Evolutionary conservation across 2,113 vertebrate species (phyloP).

Genomic region (Pseudopodoces humilis): DNA sequence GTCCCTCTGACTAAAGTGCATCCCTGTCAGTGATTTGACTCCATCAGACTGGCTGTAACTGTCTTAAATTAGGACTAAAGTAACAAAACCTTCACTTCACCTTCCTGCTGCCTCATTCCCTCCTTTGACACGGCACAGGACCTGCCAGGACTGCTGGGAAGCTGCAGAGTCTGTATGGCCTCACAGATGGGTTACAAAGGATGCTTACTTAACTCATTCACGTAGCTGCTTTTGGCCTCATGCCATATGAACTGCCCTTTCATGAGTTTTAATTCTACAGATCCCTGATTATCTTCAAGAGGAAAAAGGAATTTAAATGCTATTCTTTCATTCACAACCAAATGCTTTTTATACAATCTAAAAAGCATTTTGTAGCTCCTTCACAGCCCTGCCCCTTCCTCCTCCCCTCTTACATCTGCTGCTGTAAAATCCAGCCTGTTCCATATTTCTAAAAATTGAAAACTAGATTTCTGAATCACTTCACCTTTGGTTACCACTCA

Average conservation of each 20-base stretch:
- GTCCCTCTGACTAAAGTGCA: not conserved
- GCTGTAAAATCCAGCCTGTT: conserved; percentile 23
- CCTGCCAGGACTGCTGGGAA: not conserved
- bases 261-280: not conserved
- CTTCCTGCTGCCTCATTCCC: not conserved
- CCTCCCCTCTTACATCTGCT: conserved; percentile 48
- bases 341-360: conserved; percentile 7
- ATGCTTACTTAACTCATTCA: not conserved
- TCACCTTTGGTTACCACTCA: conserved; percentile 38
- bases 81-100: not conserved
- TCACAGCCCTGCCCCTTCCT: conserved; percentile 10
- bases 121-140: not conserved
- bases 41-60: not conserved
- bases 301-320: not conserved
- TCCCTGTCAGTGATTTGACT: not conserved
- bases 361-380: conserved; percentile 19
- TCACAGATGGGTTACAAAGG: not conserved
- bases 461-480: conserved; percentile 35
- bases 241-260: not conserved
- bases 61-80: not conserved
- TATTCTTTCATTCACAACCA: conserved; percentile 12
- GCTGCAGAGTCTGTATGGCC: not conserved
- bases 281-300: not conserved
- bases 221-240: not conserved
- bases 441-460: conserved; percentile 32